Evolutionary conservation across 2,888 invertebrate genomes (phyloP).

Genomic region (Nipponacmea schrenckii): DNA sequence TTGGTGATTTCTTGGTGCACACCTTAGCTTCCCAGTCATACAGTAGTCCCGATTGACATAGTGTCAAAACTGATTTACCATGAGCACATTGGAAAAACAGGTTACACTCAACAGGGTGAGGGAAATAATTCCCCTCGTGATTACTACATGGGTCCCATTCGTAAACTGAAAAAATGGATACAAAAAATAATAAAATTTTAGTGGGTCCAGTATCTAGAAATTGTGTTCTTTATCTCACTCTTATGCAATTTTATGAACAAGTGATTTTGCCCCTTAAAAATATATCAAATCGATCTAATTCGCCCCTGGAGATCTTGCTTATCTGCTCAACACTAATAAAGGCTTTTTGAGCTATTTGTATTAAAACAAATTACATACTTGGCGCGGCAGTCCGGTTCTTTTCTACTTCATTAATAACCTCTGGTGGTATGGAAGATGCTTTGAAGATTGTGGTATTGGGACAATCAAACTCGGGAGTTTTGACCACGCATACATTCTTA

Average conservation of each 20-base stretch:
- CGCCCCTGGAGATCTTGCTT: too few relatives aligned
- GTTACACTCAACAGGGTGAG: constrained; percentile 47
- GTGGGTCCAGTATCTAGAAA: too few relatives aligned
- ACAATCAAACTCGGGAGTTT: constrained; percentile 28
- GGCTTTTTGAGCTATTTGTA: too few relatives aligned
- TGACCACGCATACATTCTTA: constrained; percentile 44
- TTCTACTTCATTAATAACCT: too few relatives aligned
- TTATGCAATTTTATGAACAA: too few relatives aligned
- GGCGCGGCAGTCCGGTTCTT: too few relatives aligned
- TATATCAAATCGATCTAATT: too few relatives aligned
- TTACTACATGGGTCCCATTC: constrained; percentile 18
- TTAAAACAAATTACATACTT: not conserved
- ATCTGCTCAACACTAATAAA: too few relatives aligned
- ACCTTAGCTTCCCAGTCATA: constrained; percentile 27
- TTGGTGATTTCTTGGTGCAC: constrained; percentile 29
- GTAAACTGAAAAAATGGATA: not conserved
- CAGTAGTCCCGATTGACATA: constrained; percentile 38
- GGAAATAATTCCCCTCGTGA: constrained; percentile 36
- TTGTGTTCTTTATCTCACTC: too few relatives aligned
- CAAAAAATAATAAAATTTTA: not conserved
- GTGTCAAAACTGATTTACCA: constrained; percentile 37
- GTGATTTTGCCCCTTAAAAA: too few relatives aligned
- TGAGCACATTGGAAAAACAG: constrained; percentile 52
- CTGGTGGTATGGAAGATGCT: too few relatives aligned
- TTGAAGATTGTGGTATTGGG: constrained; percentile 6